Evolutionary conservation across 2,797 vertebrate genomes (phyloP).

Genomic region (Mycteria americana): DNA sequence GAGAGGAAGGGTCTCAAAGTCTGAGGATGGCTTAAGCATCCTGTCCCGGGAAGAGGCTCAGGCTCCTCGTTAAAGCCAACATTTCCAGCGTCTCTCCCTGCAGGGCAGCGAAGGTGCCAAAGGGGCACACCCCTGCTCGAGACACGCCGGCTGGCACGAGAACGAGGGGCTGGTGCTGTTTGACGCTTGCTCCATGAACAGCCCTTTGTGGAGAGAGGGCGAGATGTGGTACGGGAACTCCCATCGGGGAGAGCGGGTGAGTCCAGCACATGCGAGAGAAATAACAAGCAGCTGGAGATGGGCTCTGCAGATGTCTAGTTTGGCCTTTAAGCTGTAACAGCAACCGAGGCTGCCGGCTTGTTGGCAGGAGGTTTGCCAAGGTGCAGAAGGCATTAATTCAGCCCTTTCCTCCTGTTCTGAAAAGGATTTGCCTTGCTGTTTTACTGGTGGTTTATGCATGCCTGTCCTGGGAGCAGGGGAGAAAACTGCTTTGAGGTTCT

Average conservation of each 20-base stretch:
- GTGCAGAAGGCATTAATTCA: not conserved
- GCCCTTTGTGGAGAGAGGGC: not conserved
- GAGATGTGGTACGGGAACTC: not conserved
- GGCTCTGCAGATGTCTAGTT: not conserved
- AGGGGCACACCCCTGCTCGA: not conserved
- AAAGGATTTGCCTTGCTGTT: not conserved
- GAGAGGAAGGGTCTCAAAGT: not conserved
- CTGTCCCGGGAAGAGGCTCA: not conserved
- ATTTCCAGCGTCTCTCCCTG: not conserved
- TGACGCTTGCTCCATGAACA: not conserved
- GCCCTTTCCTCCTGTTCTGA: not conserved
- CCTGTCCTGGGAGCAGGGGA: not conserved
- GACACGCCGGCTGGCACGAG: not conserved
- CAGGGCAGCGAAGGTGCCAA: not conserved
- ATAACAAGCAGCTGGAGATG: not conserved
- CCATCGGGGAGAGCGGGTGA: not conserved
- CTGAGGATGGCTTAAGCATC: not conserved
- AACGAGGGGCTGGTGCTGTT: not conserved
- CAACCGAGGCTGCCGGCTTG: not conserved
- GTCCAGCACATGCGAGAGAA: not conserved
- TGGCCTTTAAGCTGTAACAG: not conserved
- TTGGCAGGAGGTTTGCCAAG: not conserved
- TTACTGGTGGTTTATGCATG: not conserved
- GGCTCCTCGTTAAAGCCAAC: not conserved
- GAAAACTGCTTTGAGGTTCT: not conserved